Evolutionary conservation across 2,888 invertebrate genomes (phyloP), one percentile per base, ranked within the genome.

Genomic region (Temnothorax rugatulus): DNA sequence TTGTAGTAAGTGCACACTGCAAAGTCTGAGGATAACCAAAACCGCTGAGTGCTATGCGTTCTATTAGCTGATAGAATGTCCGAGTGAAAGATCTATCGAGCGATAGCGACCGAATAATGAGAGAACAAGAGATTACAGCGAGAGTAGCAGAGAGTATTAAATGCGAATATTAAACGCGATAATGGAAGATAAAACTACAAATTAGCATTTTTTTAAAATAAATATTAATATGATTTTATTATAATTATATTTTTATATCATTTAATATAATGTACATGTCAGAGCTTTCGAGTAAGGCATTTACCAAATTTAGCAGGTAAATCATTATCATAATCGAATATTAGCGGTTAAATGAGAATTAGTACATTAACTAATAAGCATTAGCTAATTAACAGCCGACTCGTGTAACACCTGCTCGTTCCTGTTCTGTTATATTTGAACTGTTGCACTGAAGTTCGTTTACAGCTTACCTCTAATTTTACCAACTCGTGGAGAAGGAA

Each of bases 1-100:
- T 95, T 92, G 95, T 96, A 94, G 96, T 95, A 91, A 92, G 82
- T 82, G 52, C 76, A 63, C 13, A 52, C 9, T 59, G 59, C 25
- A 77, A 77, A 69, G 69, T 77, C 54, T 52, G 50, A 52, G 54
- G 25, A 71, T 77, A 66, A 69, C 64, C 52, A 68, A 41, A 71
- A 52, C 52, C 71, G 25, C 25, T 41, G 41, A 41, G 71, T 77
- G 76, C 66, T 44, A 38, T 15, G 15, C 18, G 21, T 63, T 63
- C 47, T 63, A 47, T 75, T 75, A 63, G 34, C 47, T 63, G 64
- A 75, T 63, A 63, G 47, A n/a, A 47, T 34, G 21, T 63, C 15
- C 44, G n/a, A 52, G 5, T n/a, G 2, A 25, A 11, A 59, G 41
- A 61, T 61, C 15, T 74, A 75, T 47, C n/a, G 63, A 75, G 47